Evolutionary conservation across 2,888 invertebrate genomes (phyloP).

Genomic region (Cataglyphis albicans): DNA sequence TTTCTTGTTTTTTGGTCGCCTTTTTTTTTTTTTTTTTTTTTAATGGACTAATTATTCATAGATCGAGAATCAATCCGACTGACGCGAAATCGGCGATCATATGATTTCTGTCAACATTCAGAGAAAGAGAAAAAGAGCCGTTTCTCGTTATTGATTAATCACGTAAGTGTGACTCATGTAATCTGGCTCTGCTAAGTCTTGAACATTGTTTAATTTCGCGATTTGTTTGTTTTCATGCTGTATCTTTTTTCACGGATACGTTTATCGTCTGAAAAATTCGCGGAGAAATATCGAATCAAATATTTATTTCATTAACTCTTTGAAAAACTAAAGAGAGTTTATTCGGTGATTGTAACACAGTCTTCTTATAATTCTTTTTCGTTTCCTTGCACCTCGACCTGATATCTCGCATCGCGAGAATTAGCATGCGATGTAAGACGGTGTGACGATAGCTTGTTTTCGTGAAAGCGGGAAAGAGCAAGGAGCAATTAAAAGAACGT

Average conservation of each 20-base stretch:
- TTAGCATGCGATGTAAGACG: neutral
- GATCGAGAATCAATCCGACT: neutral
- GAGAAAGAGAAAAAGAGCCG: no score
- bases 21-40: no score
- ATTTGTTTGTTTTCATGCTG: slow-evolving; percentile 34
- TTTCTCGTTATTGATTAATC: slow-evolving; percentile 13
- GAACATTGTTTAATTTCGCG: slow-evolving; percentile 30
- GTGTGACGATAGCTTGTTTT: neutral
- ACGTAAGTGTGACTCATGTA: neutral
- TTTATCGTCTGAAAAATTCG: neutral
- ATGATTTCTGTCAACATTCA: slow-evolving; percentile 28
- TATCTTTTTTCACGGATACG: neutral
- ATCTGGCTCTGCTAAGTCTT: slow-evolving; percentile 29
- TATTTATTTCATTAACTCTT: neutral
- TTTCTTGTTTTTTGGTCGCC: slow-evolving; percentile 9
- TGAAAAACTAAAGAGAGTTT: neutral
- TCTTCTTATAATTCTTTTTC: neutral
- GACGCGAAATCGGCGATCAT: neutral
- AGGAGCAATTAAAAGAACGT: slow-evolving; percentile 57
- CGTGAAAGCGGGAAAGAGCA: slow-evolving; percentile 43
- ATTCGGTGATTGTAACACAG: neutral
- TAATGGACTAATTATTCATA: neutral
- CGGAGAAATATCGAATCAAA: slow-evolving; percentile 14
- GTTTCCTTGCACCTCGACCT: neutral
- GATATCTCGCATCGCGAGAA: neutral